These are phyloP conservation scores for Mormyrops attenuatus DNA, from an alignment of 2,797 vertebrate genomes.

Conservation along the genomic window DNA sequence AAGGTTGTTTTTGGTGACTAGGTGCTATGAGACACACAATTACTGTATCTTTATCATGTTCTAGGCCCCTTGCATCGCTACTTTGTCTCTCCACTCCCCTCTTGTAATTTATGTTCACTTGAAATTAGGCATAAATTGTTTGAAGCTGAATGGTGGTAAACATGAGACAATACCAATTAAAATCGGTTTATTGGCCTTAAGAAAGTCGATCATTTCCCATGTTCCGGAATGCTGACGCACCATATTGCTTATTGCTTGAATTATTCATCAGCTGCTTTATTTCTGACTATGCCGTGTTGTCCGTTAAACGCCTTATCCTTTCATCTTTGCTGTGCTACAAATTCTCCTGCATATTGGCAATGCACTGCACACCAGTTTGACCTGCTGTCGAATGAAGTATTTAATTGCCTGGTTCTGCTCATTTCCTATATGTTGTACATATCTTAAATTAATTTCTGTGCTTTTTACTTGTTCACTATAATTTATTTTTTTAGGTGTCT, in stretches of 20 bases:
- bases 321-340: not conserved
- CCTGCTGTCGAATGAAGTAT: not conserved
- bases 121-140: not conserved
- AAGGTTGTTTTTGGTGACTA: not conserved
- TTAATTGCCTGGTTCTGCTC: not conserved
- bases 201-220: not conserved
- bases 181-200: not conserved
- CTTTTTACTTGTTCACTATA: conserved; percentile 1
- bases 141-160: not conserved
- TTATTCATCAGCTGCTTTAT: not conserved
- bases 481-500: not conserved
- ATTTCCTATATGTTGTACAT: not conserved
- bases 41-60: not conserved
- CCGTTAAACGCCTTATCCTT: not conserved
- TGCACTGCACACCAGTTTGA: not conserved
- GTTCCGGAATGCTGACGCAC: not conserved
- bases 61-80: not conserved
- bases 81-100: not conserved
- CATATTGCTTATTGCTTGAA: not conserved
- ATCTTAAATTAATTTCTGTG: not conserved
- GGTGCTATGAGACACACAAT: not conserved
- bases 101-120: not conserved
- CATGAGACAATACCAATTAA: not conserved
- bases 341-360: not conserved
- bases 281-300: not conserved